Conservation (phyloP, 2,113 vertebrate species). For the Chloropsis cyanopogon region DNA sequence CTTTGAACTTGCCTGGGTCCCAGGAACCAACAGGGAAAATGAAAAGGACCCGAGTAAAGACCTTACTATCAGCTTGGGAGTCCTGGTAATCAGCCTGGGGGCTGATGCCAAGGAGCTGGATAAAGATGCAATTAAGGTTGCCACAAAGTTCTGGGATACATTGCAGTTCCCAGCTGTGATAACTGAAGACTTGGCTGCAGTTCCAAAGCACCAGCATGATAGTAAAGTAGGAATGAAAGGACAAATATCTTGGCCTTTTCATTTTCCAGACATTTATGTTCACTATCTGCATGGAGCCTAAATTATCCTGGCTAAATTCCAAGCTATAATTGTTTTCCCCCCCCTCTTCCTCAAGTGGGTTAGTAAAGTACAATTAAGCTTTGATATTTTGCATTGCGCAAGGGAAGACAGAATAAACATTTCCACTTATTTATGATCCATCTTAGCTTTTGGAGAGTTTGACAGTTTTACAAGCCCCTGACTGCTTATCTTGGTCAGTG, state of each 20-base stretch:
- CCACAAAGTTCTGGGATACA: neutral
- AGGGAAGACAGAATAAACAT: neutral
- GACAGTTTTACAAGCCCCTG: neutral
- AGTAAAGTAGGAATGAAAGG: conserved; percentile 17
- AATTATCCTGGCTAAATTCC: conserved; percentile 35
- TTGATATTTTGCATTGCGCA: neutral
- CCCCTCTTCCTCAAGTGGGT: neutral
- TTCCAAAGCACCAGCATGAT: conserved; percentile 1
- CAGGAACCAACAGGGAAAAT: neutral
- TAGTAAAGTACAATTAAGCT: neutral
- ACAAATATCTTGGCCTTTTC: conserved; percentile 27
- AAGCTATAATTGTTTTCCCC: neutral
- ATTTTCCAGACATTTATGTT: conserved; percentile 29
- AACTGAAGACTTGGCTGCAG: neutral
- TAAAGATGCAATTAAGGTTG: conserved; percentile 22
- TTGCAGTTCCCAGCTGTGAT: conserved; percentile 20
- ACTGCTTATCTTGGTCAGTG: neutral
- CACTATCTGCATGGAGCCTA: conserved; percentile 12
- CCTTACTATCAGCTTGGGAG: neutral
- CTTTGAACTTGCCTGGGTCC: neutral
- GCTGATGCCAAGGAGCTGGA: neutral
- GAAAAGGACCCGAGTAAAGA: neutral
- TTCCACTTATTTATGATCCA: neutral
- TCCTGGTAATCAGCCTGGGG: neutral
- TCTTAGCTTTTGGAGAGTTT: neutral